A percentile compares a stretch with the other conserved stretches of the same genome.
Conservation (phyloP, 2,888 invertebrate species). For the Pseudanteris insignis region DNA sequence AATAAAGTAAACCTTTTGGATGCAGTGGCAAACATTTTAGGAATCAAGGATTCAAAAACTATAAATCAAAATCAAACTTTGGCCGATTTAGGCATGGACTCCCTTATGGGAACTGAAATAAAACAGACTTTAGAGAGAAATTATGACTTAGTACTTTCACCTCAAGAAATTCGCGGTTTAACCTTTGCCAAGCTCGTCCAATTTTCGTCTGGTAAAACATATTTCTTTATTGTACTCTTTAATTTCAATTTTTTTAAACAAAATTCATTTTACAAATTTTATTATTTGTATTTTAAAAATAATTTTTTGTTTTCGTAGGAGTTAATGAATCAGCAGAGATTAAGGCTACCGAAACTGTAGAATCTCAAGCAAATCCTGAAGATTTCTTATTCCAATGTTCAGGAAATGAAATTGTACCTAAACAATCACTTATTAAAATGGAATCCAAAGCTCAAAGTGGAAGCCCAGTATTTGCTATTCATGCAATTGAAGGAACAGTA, state of each 20-base stretch:
- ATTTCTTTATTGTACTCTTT: too few relatives aligned
- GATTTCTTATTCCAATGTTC: conserved; percentile 67
- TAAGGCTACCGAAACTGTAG: conserved; percentile 51
- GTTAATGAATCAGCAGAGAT: conserved; percentile 47
- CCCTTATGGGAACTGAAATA: conserved; percentile 98
- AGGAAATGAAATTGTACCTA: conserved; percentile 78
- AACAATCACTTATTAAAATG: conserved; percentile 75
- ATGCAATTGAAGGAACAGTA: conserved; percentile 91
- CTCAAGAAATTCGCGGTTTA: conserved; percentile 88
- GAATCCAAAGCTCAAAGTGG: conserved; percentile 69
- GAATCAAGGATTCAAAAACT: conserved; percentile 85
- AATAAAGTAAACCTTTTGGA: conserved; percentile 76
- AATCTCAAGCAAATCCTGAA: conserved; percentile 44
- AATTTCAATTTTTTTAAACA: too few relatives aligned
- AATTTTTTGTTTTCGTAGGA: conserved; percentile 1
- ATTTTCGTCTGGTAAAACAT: conserved; percentile 66
- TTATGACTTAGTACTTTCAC: conserved; percentile 88
- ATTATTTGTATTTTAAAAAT: too few relatives aligned
- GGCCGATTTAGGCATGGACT: conserved; percentile 97
- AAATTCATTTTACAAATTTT: too few relatives aligned
- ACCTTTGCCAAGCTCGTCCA: conserved; percentile 80
- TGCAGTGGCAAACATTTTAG: conserved; percentile 88
- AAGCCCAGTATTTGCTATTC: conserved; percentile 74
- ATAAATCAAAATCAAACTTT: conserved; percentile 81
- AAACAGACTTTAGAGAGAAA: conserved; percentile 94